Percentiles rank a stretch among this genome's conserved stretches.
Evolutionary conservation across 92 coral and sea anemone genomes (phyloP).

Genomic region (Diadumene lineata): DNA sequence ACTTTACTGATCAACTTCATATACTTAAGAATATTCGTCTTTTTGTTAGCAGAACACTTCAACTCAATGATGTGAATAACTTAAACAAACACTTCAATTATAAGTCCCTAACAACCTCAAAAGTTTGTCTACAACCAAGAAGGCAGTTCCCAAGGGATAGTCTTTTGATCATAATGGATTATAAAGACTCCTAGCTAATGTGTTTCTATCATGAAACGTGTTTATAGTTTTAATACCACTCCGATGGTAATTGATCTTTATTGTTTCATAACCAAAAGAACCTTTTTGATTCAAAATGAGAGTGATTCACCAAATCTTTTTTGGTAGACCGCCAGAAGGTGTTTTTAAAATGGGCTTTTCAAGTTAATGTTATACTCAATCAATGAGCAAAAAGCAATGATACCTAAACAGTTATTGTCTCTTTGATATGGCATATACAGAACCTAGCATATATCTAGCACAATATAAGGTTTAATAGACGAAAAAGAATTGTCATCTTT

Average conservation of each 20-base stretch:
- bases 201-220: not conserved
- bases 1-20: too few species aligned
- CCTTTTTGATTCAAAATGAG: not conserved
- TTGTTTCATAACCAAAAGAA: not conserved
- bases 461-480: too few species aligned
- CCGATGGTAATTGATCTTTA: not conserved
- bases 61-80: slow-evolving; percentile 1
- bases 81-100: slow-evolving; percentile 37
- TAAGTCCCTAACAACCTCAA: slow-evolving; percentile 4
- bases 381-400: too few species aligned
- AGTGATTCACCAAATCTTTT: not conserved
- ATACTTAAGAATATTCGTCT: too few species aligned
- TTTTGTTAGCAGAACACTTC: not conserved
- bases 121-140: slow-evolving; percentile 1
- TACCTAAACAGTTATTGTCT: too few species aligned
- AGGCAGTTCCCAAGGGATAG: slow-evolving; percentile 20
- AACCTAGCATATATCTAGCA: too few species aligned
- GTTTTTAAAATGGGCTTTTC: too few species aligned
- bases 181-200: not conserved
- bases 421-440: too few species aligned
- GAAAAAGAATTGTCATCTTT: too few species aligned
- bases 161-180: slow-evolving; percentile 8
- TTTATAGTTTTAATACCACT: not conserved
- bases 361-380: too few species aligned
- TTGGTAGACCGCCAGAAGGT: too few species aligned